Evolutionary conservation across 2,113 vertebrate genomes (phyloP).

Genomic region (Rhinolophus sinicus): DNA sequence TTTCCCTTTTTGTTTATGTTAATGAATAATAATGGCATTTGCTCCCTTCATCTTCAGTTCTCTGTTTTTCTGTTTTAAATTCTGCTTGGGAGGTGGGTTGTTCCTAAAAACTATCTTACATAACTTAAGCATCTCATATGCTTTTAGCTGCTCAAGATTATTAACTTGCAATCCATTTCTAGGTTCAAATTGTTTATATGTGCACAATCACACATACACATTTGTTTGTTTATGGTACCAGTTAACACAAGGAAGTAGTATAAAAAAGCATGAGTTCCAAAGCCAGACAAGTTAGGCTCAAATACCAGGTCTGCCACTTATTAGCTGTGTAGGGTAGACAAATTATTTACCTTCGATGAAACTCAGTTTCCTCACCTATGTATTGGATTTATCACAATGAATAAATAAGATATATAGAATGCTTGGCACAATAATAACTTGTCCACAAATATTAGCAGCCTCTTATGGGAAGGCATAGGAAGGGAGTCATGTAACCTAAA

Average conservation of each 20-base stretch:
- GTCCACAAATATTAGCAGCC: not conserved
- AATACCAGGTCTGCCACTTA: not conserved
- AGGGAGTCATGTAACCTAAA: not conserved
- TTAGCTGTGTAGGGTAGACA: not conserved
- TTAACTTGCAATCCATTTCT: slow-evolving; percentile 47
- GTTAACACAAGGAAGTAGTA: not conserved
- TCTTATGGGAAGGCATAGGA: not conserved
- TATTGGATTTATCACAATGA: not conserved
- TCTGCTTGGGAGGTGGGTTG: not conserved
- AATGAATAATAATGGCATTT: slow-evolving; percentile 39
- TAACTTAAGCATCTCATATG: slow-evolving; percentile 29
- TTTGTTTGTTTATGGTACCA: not conserved
- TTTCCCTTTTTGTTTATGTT: not conserved
- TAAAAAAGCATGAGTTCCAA: not conserved
- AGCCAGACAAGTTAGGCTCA: not conserved
- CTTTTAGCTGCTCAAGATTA: slow-evolving; percentile 20
- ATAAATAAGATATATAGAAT: not conserved
- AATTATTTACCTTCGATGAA: not conserved
- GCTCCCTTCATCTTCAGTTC: slow-evolving; percentile 16
- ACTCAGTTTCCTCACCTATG: not conserved
- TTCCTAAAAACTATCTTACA: not conserved
- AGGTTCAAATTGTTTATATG: not conserved
- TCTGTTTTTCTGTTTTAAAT: slow-evolving; percentile 45
- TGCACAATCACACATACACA: not conserved
- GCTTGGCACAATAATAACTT: not conserved